Evolutionary conservation across 2,113 vertebrate species (phyloP), one percentile per base, ranked within the genome.

Genomic region (Phodopus roborovskii): DNA sequence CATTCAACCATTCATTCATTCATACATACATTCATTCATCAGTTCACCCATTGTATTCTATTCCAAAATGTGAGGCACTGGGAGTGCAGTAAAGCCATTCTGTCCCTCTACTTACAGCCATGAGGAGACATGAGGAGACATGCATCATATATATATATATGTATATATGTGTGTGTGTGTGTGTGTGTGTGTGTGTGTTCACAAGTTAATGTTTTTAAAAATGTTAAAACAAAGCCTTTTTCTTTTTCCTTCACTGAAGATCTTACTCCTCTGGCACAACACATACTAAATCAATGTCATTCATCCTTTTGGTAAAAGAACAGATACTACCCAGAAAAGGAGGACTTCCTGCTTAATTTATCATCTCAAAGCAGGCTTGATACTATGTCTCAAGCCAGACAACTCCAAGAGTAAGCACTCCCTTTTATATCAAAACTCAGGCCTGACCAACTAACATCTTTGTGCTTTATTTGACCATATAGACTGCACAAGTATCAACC

Each of bases 301-400:
- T 3, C 5, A 53, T 48, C 39, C 78, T 42, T 92, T 85, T 70
- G n/a, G 66, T 20, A 77, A 60, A 94, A 96, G 87, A 88, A n/a
- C 24, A n/a, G 50, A 77, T 28, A 10, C 19, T 6, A 8, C 62
- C 60, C 48, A 71, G 71, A 79, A 42, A 58, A 78, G 66, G 66
- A 86, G 53, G 42, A 16, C 17, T 75, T 39, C 17, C 1, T 2
- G 22, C 16, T 89, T 39, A 66, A 42, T 70, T 96, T 90, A 92
- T 94, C 30, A 26, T 45, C 66, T 96, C 91, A 96, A 92, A 87
- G 91, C 26, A 79, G 78, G 58, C 87, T 94, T 82, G 45, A 45
- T 83, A 74, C 26, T 64, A 50, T 70, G 30, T 93, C 48, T 87
- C 22, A 7, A 95, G 68, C 3, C 10, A 66, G 39, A 4, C 62